A percentile compares a stretch with the other conserved stretches of the same genome.
phyloP scores from a whole-genome alignment of 2,888 invertebrate species.

The Syrphus vitripennis region DNA sequence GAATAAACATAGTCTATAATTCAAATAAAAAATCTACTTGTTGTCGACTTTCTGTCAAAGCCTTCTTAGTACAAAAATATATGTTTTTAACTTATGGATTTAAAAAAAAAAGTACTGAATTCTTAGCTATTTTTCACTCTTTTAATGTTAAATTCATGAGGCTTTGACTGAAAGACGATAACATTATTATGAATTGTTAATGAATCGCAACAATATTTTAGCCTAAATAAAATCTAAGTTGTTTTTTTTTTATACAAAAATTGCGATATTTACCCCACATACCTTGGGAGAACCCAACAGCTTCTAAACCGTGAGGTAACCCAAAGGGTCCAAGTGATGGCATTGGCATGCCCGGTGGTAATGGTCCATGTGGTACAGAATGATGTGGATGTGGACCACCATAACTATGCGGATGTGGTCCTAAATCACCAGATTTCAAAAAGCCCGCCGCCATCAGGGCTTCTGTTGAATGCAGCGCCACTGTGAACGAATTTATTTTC shows the following conservation, averaged over 20 bases:
- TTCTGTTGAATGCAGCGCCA: constrained; percentile 81
- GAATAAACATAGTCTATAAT: too few species aligned
- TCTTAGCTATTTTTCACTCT: too few species aligned
- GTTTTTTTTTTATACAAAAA: constrained; percentile 60
- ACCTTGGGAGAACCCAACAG: constrained; percentile 82
- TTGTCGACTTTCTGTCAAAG: too few species aligned
- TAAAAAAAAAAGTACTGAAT: too few species aligned
- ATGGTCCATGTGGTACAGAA: constrained; percentile 80
- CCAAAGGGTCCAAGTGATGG: constrained; percentile 81
- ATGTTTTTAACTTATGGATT: too few species aligned
- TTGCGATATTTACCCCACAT: constrained; percentile 82
- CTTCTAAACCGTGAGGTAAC: constrained; percentile 81
- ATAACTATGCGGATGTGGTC: constrained; percentile 81
- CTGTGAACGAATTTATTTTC: constrained; percentile 77
- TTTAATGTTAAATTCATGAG: too few species aligned
- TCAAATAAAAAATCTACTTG: too few species aligned
- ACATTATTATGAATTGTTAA: too few species aligned
- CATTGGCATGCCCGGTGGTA: constrained; percentile 82
- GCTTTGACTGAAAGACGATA: too few species aligned
- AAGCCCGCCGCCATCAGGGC: constrained; percentile 82
- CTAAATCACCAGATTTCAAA: constrained; percentile 80
- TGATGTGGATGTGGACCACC: constrained; percentile 81
- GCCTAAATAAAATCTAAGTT: not conserved
- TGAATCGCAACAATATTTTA: constrained; percentile 63
- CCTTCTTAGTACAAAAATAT: too few species aligned